Evolutionary conservation across 2,797 vertebrate species (phyloP), one percentile per base, ranked within the genome.

Genomic region (Poecilia gillii): DNA sequence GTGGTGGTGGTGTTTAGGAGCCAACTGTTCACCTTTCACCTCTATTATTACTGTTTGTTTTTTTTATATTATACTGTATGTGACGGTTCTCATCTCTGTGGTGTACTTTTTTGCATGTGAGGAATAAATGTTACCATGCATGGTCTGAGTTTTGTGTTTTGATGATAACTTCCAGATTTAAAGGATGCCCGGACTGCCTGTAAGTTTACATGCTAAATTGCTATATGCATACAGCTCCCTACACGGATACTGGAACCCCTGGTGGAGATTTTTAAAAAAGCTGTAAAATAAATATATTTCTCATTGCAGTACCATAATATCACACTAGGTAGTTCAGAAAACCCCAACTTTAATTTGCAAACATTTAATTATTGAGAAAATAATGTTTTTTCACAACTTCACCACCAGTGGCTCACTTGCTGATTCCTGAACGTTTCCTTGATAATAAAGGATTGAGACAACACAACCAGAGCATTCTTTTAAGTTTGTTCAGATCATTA

Each of bases 101-200:
- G 83, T 95, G 94, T 94, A 94, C 88, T 85, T 90, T 92, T 92
- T 89, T 93, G 96, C 96, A 96, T 95, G 95, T 93, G 87, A 93
- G 92, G 88, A 96, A 96, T 96, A 96, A 96, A 96, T 79, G 91
- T 95, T 95, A 95, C 90, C 93, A 92, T 94, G 96, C 96, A 96
- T 95, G 95, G 92, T 93, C 90, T 79, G 89, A 51, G 68, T 88
- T 79, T 76, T 74, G 87, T 80, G 83, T 89, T 79, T 76, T 84
- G 51, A 79, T 84, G 73, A 59, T 74, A 41, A 77, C 55, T 74
- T 77, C 4, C 66, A 68, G 64, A 33, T n/a, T 43, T 6, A 36
- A 64, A 8, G 20, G 20, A 53, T 53, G 49, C 49, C 33, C 1
- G 36, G 33, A 39, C 33, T 66, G 6, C 62, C 64, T 39, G 36